Base-by-base conservation (phyloP, 2,888 invertebrate genomes). In the Camptogramma bilineatum region DNA sequence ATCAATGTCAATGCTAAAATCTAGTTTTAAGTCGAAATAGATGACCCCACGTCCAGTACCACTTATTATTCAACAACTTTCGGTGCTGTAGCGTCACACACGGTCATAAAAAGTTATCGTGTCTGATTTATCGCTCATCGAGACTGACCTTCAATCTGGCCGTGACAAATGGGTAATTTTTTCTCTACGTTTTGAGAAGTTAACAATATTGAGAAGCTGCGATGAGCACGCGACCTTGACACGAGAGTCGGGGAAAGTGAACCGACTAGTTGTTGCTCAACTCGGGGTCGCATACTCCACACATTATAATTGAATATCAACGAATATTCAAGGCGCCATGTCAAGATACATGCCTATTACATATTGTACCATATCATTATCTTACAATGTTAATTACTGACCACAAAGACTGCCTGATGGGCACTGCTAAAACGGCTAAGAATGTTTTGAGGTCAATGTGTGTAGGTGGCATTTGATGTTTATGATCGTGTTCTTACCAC, bases 191-290 rank as follows among this genome's bases (percentile, higher is more conserved):
- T 48, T 58, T 60, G 66, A 57, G 61, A 64, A 64, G 68, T 58
- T 72, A 55, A 62, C 52, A 62, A 62, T 55, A 34, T 70, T 58
- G 58, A 56, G 64, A 65, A 64, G 63, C 53, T 75, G 78, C 69
- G 83, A 82, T 80, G 83, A 75, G 71, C 75, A 72, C 24, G 62
- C 87, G 89, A 92, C 92, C 92, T 93, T 93, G 92, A 92, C 92
- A 87, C 80, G 89, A 71, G 79, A 62, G 72, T 71, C 69, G 74
- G 90, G 84, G 92, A 93, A 93, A 93, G 92, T 92, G 88, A 87
- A 87, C 87, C 72, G 81, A 87, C 91, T 82, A 85, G 90, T 90
- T 83, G 73, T 91, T 88, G 81, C 75, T 83, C 83, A 90, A 91
- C 77, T 62, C 70, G 73, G 79, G 85, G 83, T 82, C 82, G 76